A percentile compares a stretch with the other conserved stretches of the same genome.
Evolutionary conservation across 2,888 invertebrate species (phyloP).

Genomic region (Drosophila seclusa): DNA sequence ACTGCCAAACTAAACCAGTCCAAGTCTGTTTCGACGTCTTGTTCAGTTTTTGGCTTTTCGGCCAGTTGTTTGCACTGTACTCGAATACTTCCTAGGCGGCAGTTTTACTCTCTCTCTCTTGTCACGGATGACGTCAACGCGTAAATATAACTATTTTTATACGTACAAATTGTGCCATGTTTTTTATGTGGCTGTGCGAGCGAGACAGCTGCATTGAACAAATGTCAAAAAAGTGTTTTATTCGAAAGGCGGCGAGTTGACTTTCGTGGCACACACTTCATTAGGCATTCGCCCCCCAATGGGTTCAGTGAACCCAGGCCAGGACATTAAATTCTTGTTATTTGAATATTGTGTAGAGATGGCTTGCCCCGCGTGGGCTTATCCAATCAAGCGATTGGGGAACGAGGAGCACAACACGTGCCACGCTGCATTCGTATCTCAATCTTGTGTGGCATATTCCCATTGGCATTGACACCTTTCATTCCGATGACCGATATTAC

Average conservation of each 20-base stretch:
- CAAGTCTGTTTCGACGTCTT: slow-evolving; percentile 50
- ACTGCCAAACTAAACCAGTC: slow-evolving; percentile 58
- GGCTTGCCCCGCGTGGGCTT: not conserved
- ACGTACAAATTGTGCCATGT: slow-evolving; percentile 57
- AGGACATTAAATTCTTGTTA: slow-evolving; percentile 33
- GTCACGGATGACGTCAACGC: slow-evolving; percentile 67
- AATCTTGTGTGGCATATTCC: slow-evolving; percentile 7
- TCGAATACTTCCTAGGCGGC: slow-evolving; percentile 46
- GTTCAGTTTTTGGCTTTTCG: slow-evolving; percentile 30
- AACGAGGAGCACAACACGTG: slow-evolving; percentile 23
- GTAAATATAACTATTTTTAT: slow-evolving; percentile 71
- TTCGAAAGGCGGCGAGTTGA: slow-evolving; percentile 21
- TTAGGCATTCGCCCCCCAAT: slow-evolving; percentile 9
- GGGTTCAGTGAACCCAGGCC: slow-evolving; percentile 29
- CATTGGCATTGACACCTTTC: slow-evolving; percentile 24
- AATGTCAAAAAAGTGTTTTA: slow-evolving; percentile 28
- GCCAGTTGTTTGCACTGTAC: slow-evolving; percentile 30
- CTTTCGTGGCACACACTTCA: slow-evolving; percentile 33
- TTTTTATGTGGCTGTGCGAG: slow-evolving; percentile 26
- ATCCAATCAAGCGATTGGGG: slow-evolving; percentile 20
- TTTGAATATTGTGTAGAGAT: not conserved
- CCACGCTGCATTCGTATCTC: slow-evolving; percentile 3
- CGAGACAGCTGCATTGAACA: slow-evolving; percentile 14
- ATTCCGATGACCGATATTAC: slow-evolving; percentile 31
- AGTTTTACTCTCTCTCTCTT: not conserved